phyloP scores from a whole-genome alignment of 2,113 vertebrate genomes.

The Anhinga rufa region DNA sequence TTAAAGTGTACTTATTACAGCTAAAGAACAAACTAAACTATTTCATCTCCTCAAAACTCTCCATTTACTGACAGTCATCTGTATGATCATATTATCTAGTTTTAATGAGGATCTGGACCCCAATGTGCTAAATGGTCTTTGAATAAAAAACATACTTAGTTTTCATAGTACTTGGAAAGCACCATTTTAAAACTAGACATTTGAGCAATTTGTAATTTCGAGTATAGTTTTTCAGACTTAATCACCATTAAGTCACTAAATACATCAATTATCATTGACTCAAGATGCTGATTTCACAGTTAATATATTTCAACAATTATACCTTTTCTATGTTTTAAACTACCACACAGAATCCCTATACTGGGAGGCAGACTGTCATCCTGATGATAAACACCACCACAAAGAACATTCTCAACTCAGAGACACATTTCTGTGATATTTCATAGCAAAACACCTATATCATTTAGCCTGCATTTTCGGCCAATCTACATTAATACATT shows the following conservation, averaged over 20 bases:
- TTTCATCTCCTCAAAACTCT: not conserved
- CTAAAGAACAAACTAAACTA: not conserved
- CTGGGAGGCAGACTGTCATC: not conserved
- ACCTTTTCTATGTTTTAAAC: not conserved
- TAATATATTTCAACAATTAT: conserved; percentile 13
- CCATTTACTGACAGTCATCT: not conserved
- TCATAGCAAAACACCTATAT: not conserved
- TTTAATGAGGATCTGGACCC: not conserved
- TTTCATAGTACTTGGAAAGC: not conserved
- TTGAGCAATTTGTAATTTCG: not conserved
- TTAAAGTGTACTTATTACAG: not conserved
- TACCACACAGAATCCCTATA: not conserved
- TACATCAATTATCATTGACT: conserved; percentile 11
- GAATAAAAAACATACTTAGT: not conserved
- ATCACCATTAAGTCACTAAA: conserved; percentile 35
- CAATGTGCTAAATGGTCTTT: not conserved
- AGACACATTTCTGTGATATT: not conserved
- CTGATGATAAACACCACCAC: not conserved
- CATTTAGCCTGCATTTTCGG: not conserved
- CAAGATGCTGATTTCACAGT: conserved; percentile 2
- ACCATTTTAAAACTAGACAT: not conserved
- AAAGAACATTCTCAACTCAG: not conserved
- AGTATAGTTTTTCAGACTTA: conserved; percentile 3
- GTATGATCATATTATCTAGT: not conserved
- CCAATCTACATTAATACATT: not conserved